These are phyloP conservation scores for Drosophila sturtevanti DNA, from an alignment of 1,140 invertebrate species.

Conservation along the genomic window DNA sequence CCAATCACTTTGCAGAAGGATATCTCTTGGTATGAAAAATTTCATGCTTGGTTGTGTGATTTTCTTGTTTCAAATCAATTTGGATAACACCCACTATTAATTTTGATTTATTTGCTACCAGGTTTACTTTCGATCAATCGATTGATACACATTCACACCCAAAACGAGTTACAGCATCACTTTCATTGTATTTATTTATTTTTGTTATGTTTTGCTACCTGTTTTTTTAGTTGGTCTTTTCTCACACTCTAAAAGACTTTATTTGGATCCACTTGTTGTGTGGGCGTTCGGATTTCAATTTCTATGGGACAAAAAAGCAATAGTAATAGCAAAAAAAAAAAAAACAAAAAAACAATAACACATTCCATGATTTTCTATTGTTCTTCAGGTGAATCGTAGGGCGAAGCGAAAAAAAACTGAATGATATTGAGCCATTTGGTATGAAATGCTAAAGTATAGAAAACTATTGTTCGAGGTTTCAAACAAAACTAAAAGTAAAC, in stretches of 20 bases:
- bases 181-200: not conserved
- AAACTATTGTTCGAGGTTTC: slow-evolving; percentile 30
- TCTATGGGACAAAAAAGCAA: slow-evolving; percentile 49
- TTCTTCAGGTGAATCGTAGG: slow-evolving; percentile 12
- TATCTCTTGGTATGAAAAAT: too few relatives aligned
- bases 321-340: slow-evolving; percentile 52
- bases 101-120: not conserved
- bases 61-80: not conserved
- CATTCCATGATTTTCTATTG: slow-evolving; percentile 10
- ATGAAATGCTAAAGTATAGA: slow-evolving; percentile 41
- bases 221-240: slow-evolving; percentile 12
- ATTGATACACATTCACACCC: not conserved
- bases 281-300: slow-evolving; percentile 60
- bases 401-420: slow-evolving; percentile 19
- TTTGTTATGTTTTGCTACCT: not conserved
- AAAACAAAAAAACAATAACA: slow-evolving; percentile 7
- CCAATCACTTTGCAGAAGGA: too few relatives aligned
- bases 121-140: not conserved
- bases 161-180: slow-evolving; percentile 9
- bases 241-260: not conserved
- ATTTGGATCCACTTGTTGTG: slow-evolving; percentile 56
- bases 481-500: slow-evolving; percentile 33
- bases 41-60: too few relatives aligned
- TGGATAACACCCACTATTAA: not conserved
- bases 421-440: slow-evolving; percentile 42